These are phyloP conservation scores for Drosophila aldrichi DNA, from an alignment of 2,888 invertebrate species.

Conservation along the genomic window DNA sequence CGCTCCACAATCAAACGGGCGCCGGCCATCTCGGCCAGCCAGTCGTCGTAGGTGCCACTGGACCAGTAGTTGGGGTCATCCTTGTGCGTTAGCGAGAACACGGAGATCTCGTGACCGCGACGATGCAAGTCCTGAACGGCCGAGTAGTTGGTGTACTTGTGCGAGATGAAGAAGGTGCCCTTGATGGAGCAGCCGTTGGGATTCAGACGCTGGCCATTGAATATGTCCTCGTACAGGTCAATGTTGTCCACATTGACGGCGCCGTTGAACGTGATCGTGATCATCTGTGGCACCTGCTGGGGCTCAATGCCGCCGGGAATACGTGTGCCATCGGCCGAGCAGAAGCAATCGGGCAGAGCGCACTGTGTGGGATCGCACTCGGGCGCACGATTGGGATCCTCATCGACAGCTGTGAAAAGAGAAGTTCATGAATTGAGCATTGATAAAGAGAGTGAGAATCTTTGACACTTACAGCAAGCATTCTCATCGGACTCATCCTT, in stretches of 20 bases:
- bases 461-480: constrained; percentile 93
- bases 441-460: too few species aligned
- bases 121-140: constrained; percentile 95
- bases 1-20: constrained; percentile 93
- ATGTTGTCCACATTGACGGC: constrained; percentile 97
- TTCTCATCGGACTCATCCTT: constrained; percentile 98
- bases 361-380: constrained; percentile 96
- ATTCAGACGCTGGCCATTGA: constrained; percentile 93
- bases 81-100: constrained; percentile 96
- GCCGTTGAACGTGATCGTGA: constrained; percentile 96
- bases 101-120: constrained; percentile 95
- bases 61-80: constrained; percentile 96
- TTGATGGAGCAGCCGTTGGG: constrained; percentile 95
- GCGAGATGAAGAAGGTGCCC: constrained; percentile 96
- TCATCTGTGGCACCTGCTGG: constrained; percentile 95
- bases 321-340: constrained; percentile 95
- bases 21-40: constrained; percentile 98
- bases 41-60: constrained; percentile 94
- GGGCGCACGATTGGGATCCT: constrained; percentile 96
- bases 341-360: constrained; percentile 95
- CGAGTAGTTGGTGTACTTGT: constrained; percentile 96
- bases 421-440: neutral
- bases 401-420: constrained; percentile 90
- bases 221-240: constrained; percentile 95
- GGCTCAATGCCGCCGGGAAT: constrained; percentile 94